Base-by-base conservation (phyloP, 2,888 invertebrate genomes). In the Proisotoma minuta region DNA sequence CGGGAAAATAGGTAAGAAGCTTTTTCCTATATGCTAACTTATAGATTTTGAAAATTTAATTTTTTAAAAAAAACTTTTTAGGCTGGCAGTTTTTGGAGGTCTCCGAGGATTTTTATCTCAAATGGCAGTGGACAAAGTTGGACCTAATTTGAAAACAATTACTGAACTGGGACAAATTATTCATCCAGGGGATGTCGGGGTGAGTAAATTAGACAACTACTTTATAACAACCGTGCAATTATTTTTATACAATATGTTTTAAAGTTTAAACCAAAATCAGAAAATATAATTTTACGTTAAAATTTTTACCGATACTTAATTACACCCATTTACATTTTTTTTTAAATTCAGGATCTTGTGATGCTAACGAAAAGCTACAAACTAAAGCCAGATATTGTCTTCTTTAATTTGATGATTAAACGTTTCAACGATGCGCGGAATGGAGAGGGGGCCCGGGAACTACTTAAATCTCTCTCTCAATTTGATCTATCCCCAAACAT, bases 391-490 rank as follows among this genome's bases (percentile, higher is more conserved):
- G 92, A 95, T 78, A 83, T 88, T 60, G 87, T 86, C 76, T 91
- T 94, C 77, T 92, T 85, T 75, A 95, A 94, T 77, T 84, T 87
- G 79, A 81, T 95, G 10, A 92, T 96, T 57, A 89, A 88, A 75
- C 89, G 86, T 76, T 83, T 91, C 62, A 86, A 86, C 75, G 79
- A 85, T 75, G 81, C 91, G 69, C 80, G 78, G 61, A 86, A 89
- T 76, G 86, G 85, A 76, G 80, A 83, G 57, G 82, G 81, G 71
- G 92, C 90, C 15, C 84, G 83, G 79, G 87, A 63, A 3, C 57
- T 67, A 72, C 10, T 66, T 15, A 34, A 65, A 51, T 4, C 73
- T n/a, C 51, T 75, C 23, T 49, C 49, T 15, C 50, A 63, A 4
- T 52, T 66, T 23, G 28, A 64, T 29, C 20, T 88, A 24, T 78